phyloP scores from a whole-genome alignment of 2,888 invertebrate species.

The Xestoiulus laeticollis region DNA sequence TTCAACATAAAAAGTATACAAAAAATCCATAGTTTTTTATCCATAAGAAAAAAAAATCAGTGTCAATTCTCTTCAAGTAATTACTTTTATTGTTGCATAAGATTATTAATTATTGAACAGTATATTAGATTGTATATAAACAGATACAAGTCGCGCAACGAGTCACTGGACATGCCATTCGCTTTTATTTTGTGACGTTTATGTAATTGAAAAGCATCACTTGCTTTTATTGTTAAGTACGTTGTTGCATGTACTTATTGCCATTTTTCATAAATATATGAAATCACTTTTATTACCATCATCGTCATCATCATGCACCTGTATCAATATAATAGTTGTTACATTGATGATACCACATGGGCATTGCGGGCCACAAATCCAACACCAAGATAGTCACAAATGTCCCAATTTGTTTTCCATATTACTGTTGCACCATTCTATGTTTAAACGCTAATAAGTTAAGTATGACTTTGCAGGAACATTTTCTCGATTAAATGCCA shows the following conservation, averaged over 20 bases:
- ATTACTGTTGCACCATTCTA: not conserved
- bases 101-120: slow-evolving; percentile 41
- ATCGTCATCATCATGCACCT: slow-evolving; percentile 22
- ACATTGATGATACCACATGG: slow-evolving; percentile 24
- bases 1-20: not conserved
- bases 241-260: slow-evolving; percentile 35
- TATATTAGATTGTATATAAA: slow-evolving; percentile 40
- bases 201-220: slow-evolving; percentile 5
- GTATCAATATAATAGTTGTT: slow-evolving; percentile 20
- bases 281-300: slow-evolving; percentile 35
- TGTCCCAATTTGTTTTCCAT: not conserved
- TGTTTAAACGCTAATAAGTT: not conserved
- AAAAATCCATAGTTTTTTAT: not conserved
- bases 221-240: slow-evolving; percentile 22
- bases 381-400: not conserved
- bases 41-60: not conserved
- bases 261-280: slow-evolving; percentile 34
- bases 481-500: not conserved
- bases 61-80: not conserved
- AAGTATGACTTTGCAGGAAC: not conserved
- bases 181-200: slow-evolving; percentile 38
- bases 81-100: slow-evolving; percentile 16
- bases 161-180: slow-evolving; percentile 24
- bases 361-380: not conserved
- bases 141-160: slow-evolving; percentile 33